Evolutionary conservation across 2,888 invertebrate genomes (phyloP), one percentile per base, ranked within the genome.

Genomic region (Smittia aterrima): DNA sequence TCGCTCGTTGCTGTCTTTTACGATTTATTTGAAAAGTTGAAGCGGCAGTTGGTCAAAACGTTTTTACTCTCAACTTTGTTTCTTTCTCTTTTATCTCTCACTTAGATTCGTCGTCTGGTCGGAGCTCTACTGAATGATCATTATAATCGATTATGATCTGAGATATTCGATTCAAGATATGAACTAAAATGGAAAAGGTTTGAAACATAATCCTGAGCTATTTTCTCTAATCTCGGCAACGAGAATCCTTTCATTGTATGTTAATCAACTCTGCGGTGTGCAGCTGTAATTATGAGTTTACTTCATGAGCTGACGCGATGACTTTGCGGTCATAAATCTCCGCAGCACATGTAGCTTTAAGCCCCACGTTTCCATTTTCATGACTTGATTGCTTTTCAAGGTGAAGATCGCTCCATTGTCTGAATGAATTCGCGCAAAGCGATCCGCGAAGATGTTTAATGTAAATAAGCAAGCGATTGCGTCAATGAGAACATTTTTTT

Each of bases 301-400:
- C 47, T 11, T 11, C 11, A 47, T 6, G 11, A 47, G 47, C 47
- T 47, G 6, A n/a, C n/a, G 4, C 16, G 47, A 47, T 47, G 47
- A 47, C 4, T 47, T 47, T 47, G 13, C 16, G 47, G 47, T 47
- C 47, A 16, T 47, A 47, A 47, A 47, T 47, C 47, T 47, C 16
- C 47, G 13, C 47, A 47, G 47, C 47, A 47, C 16, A 16, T 47
- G 47, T n/a, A 3, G n/a, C 16, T 47, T n/a, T 22, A 58, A 13
- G 18, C 22, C 22, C n/a, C 58, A 58, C 58, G 58, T 58, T 58
- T 58, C 22, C 22, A 58, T 22, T 58, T 18, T 58, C 22, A 58
- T 18, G 58, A 58, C n/a, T 58, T 58, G 58, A 58, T 20, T 22
- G 22, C 58, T 7, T 32, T 58, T 58, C 58, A 58, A 58, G 58